phyloP scores from a whole-genome alignment of 2,797 vertebrate genomes.

The Eulemur mongoz region DNA sequence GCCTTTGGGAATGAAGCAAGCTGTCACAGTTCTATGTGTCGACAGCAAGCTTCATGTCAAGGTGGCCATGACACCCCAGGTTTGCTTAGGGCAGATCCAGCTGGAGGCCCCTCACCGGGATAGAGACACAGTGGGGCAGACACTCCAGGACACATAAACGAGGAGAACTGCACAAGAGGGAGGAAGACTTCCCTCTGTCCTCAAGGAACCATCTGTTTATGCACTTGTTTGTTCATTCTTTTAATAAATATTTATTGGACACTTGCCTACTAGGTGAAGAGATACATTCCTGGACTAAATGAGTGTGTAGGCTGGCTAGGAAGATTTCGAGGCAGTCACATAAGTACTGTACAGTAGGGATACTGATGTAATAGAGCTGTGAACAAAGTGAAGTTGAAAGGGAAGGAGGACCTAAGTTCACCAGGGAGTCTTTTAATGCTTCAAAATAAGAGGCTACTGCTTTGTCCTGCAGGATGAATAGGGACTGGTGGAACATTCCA shows the following conservation, averaged over 20 bases:
- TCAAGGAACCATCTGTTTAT: constrained; percentile 46
- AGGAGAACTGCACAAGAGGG: background rate
- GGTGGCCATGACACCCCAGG: background rate
- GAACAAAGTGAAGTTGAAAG: background rate
- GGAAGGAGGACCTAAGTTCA: background rate
- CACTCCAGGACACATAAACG: background rate
- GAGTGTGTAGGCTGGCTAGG: background rate
- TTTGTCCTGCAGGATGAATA: background rate
- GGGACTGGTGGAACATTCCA: background rate
- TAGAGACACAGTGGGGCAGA: background rate
- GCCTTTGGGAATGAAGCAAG: background rate
- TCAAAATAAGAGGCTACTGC: background rate
- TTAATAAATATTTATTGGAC: constrained; percentile 75
- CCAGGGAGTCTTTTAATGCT: background rate
- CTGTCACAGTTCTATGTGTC: background rate
- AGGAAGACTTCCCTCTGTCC: background rate
- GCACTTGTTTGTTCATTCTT: constrained; percentile 66
- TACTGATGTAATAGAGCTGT: background rate
- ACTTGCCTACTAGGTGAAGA: constrained; percentile 68
- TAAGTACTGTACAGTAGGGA: background rate
- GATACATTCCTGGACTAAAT: constrained; percentile 61
- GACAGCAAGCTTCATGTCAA: background rate
- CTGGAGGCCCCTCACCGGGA: background rate
- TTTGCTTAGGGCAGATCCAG: background rate
- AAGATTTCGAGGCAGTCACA: background rate